Percentiles rank a stretch among this genome's conserved stretches.
Conservation (phyloP, 2,113 vertebrate genomes). For the Orycteropus afer region DNA sequence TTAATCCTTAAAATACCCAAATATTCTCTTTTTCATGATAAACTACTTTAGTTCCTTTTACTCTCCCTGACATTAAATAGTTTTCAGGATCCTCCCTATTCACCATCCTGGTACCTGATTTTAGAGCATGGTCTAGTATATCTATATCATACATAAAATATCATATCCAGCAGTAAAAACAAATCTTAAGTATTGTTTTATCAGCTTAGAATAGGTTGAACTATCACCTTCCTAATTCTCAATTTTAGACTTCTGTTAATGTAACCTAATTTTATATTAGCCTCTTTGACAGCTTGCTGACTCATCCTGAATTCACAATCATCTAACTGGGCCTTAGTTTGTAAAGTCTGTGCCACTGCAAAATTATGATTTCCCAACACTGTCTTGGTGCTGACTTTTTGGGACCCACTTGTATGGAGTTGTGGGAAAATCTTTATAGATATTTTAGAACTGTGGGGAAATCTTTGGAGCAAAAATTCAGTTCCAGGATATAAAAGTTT, state of each 20-base stretch:
- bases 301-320: not conserved
- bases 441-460: not conserved
- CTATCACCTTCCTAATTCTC: not conserved
- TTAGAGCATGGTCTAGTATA: not conserved
- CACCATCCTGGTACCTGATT: not conserved
- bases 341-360: not conserved
- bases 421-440: too few relatives aligned
- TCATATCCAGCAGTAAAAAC: not conserved
- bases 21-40: not conserved
- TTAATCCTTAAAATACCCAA: not conserved
- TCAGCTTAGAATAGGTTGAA: not conserved
- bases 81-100: not conserved
- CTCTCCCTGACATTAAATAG: not conserved
- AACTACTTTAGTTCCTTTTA: not conserved
- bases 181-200: not conserved
- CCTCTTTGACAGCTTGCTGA: not conserved
- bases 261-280: not conserved
- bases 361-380: not conserved
- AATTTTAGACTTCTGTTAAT: conserved; percentile 1
- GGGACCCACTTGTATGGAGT: not conserved
- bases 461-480: not conserved
- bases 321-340: not conserved
- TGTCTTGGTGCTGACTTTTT: not conserved
- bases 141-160: not conserved
- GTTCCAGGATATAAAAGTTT: not conserved